Evolutionary conservation across 35 echinoderm and acorn worm species (phyloP), one percentile per base, ranked within the genome.

Genomic region (Eucidaris tribuloides): DNA sequence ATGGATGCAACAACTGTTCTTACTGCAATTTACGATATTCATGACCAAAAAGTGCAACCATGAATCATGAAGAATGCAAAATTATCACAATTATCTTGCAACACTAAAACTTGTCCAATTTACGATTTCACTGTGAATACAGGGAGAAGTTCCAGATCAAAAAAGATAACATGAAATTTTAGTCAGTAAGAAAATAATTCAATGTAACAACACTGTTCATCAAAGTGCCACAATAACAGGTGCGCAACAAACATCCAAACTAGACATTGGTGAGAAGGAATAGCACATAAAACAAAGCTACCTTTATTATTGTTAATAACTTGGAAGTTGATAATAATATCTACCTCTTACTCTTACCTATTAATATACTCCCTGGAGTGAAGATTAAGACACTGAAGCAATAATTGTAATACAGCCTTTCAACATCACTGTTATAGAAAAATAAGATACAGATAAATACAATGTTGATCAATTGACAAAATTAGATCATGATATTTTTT

Each of bases 361-460:
- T 25, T 19, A 74, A 2, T 25, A 74, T 42, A 40, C 68, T 74
- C 4, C 68, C 68, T 4, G 68, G 68, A 74, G 68, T 40, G 37
- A 74, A 74, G 7, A 74, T 22, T 11, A 31, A 74, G 0, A 74
- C 68, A 74, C 68, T 74, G 68, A 74, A 74, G 68, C 35, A 33
- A 74, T 74, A 74, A 38, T 42, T 44, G 44, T 20, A 74, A 74
- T 74, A 40, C 38, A 74, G 68, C 24, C 68, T 38, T 2, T 74
- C 68, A 18, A 74, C 20, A 44, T 74, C 68, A 74, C 68, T 74
- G 5, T 0, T 42, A 43, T 14, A 24, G 2, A 7, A 14, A n/a
- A 64, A 64, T 64, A 64, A 42, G 28, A 63, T 64, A 34, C 3
- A 11, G 23, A 60, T 7, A 20, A 64, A n/a, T 32, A 28, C 37